Base-by-base conservation (phyloP, 2,888 invertebrate genomes). In the Papilio demoleus region DNA sequence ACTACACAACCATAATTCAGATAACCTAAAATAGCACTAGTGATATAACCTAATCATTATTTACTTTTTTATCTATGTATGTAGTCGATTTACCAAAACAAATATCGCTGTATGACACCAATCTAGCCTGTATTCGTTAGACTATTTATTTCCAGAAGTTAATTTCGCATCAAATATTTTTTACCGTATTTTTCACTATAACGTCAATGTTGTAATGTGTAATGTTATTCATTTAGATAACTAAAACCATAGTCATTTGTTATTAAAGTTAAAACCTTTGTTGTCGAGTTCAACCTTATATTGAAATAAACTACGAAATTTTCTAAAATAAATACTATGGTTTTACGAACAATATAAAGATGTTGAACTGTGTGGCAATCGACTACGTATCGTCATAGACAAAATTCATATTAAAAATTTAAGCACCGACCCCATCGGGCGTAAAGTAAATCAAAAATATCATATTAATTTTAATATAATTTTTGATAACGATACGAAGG, bases 1-100 rank as follows among this genome's bases (percentile, higher is more conserved):
- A n/a, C n/a, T n/a, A n/a, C 17, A 56, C n/a, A 31, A 56, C 4
- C 8, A 17, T 17, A 56, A 53, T 50, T n/a, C 6, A 17, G 53
- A 53, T 53, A 53, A 53, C 31, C 53, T 3, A 24, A 50, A 50
- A 6, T 31, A 24, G 0, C 53, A 53, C 27, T 5, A 31, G 31
- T n/a, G 53, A 53, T 24, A 24, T 47, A 47, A 47, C 12, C 11
- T 45, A 50, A 24, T 50, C 24, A 27, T 53, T 53, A 53, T 53
- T 53, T 53, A 53, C 53, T 27, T 27, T 47, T 11, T 9, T 22
- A 47, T 47, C 22, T 12, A 11, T 22, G 11, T 45, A 45, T 11
- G 11, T 22, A 0, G 11, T 11, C n/a, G n/a, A n/a, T n/a, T 47
- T 22, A 47, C 22, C 2, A 1, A 42, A 1, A 17, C 19, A 6